Conservation (phyloP, 30 jellyfish, hydroid and myxozoan genomes). For the Hydractinia symbiolongicarpus region DNA sequence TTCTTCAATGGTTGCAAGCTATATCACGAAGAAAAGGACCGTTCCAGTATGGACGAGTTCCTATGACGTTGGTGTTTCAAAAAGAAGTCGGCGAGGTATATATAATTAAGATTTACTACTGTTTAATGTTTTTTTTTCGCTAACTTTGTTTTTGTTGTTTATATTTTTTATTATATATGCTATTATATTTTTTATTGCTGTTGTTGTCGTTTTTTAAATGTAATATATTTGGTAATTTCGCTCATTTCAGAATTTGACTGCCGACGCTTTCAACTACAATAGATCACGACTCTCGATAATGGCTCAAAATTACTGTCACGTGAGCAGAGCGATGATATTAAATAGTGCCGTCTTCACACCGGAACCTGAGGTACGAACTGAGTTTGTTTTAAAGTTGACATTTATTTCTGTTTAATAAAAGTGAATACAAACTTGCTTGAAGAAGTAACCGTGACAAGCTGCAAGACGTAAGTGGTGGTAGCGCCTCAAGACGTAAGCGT, state of each 20-base stretch:
- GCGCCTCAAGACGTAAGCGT: too few species aligned
- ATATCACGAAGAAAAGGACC: conserved; percentile 71
- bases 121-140: too few species aligned
- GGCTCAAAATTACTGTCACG: conserved; percentile 87
- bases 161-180: too few species aligned
- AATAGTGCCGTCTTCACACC: conserved; percentile 76
- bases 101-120: not conserved
- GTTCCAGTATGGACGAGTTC: conserved; percentile 82
- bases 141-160: too few species aligned
- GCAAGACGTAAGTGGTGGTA: too few species aligned
- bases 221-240: not conserved
- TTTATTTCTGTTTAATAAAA: too few species aligned
- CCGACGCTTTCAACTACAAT: conserved; percentile 50
- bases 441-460: too few species aligned
- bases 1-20: conserved; percentile 97
- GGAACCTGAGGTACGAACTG: conserved; percentile 70
- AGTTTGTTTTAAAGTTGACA: not conserved
- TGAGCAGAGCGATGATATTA: conserved; percentile 50
- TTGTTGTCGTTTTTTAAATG: too few species aligned
- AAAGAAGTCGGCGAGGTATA: conserved; percentile 94
- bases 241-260: conserved; percentile 57
- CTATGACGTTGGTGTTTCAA: conserved; percentile 93
- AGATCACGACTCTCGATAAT: conserved; percentile 80
- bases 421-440: too few species aligned
- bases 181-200: too few species aligned